phyloP scores from a whole-genome alignment of 2,797 vertebrate species.

The Otus scops region DNA sequence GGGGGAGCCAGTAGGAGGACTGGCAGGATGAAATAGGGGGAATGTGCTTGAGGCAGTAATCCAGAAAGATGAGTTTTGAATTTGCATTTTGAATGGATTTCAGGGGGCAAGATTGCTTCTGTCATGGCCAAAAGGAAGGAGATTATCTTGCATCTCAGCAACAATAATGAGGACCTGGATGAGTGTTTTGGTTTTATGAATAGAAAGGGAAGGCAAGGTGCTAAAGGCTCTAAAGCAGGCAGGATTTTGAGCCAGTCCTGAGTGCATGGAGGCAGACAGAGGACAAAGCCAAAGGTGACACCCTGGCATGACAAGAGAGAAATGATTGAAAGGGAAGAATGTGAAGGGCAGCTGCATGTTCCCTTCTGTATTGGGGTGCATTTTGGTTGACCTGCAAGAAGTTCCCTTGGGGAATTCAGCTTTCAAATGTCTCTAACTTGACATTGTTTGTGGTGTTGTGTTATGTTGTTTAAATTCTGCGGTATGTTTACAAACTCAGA shows the following conservation, averaged over 20 bases:
- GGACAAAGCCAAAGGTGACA: not conserved
- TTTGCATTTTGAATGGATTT: constrained; percentile 63
- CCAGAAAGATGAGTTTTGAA: constrained; percentile 46
- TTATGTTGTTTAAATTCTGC: not conserved
- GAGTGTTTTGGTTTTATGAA: not conserved
- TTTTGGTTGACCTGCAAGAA: not conserved
- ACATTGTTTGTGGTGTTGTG: accelerated
- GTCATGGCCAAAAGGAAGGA: not conserved
- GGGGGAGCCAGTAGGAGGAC: not conserved
- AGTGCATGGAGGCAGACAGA: not conserved
- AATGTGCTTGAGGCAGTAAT: constrained; percentile 42
- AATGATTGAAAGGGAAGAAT: not conserved
- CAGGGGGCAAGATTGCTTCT: not conserved
- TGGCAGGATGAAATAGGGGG: constrained; percentile 12
- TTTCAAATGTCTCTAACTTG: not conserved
- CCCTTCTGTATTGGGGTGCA: accelerated
- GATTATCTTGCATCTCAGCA: not conserved
- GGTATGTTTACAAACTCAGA: not conserved
- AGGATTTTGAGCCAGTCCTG: not conserved
- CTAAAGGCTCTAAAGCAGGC: not conserved
- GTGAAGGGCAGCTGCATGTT: not conserved
- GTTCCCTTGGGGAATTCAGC: not conserved
- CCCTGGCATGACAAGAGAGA: not conserved
- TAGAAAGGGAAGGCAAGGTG: not conserved
- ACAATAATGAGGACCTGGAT: not conserved